Evolutionary conservation across 2,888 invertebrate species (phyloP), one percentile per base, ranked within the genome.

Genomic region (Drosophila heteroneura): DNA sequence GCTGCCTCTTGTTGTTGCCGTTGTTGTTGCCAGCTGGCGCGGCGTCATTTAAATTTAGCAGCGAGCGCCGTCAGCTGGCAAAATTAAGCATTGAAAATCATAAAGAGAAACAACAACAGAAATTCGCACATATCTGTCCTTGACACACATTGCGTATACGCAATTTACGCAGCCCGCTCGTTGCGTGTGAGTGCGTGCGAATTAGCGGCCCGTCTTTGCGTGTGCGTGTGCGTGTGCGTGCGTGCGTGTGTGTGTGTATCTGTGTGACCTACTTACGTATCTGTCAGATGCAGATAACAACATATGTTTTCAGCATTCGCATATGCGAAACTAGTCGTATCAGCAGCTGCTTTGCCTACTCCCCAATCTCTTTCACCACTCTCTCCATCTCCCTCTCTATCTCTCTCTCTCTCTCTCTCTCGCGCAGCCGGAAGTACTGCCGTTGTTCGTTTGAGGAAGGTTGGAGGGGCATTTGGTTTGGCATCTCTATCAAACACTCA

Each of bases 91-190:
- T 81, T 83, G 82, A 73, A 76, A 77, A 76, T 74, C 77, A 79
- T 74, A 73, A 76, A 60, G 58, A 65, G 56, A 78, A 59, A 70
- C 44, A 61, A 56, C 57, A 52, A 51, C 51, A 78, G 83, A 89
- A 91, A 88, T 92, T 92, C 92, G 92, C 92, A 92, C 92, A 91
- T 88, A 85, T 92, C 86, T 92, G 92, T 92, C 92, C 92, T 92
- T 92, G 92, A 92, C 92, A 92, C 83, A 92, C 84, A 91, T 92
- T 89, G 85, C 83, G 76, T 85, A 91, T 86, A 90, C 86, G 86
- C 86, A 86, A 83, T 87, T 74, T 85, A 90, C 90, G 90, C 86
- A 83, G 88, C 79, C 49, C 69, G 73, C 68, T 65, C 54, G 59
- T 72, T 76, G 60, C 72, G 75, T 82, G 62, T 64, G 68, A 70